Percentiles rank a stretch among this genome's conserved stretches.
These are phyloP conservation scores for Philaenus spumarius DNA, from an alignment of 1,140 invertebrate genomes.

Conservation along the genomic window DNA sequence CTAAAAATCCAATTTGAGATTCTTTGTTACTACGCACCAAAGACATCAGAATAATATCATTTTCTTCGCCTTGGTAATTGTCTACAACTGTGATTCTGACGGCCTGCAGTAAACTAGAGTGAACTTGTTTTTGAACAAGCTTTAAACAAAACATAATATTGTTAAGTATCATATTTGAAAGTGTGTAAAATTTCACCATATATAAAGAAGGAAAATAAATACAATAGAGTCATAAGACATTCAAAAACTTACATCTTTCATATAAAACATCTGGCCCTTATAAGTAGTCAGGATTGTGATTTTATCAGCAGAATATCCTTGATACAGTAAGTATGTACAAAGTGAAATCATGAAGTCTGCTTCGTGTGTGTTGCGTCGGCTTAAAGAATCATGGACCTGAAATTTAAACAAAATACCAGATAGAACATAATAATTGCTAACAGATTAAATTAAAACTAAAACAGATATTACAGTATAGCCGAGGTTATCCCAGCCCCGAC, in stretches of 20 bases:
- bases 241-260: constrained; percentile 7
- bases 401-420: too few relatives aligned
- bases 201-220: too few relatives aligned
- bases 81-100: constrained; percentile 63
- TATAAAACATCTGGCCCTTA: constrained; percentile 44
- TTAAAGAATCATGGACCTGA: constrained; percentile 44
- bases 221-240: neutral
- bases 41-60: constrained; percentile 75
- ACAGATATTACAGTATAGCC: too few relatives aligned
- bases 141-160: too few relatives aligned
- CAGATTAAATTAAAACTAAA: too few relatives aligned
- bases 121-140: too few relatives aligned
- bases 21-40: constrained; percentile 66
- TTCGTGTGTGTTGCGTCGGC: constrained; percentile 54
- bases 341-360: constrained; percentile 47
- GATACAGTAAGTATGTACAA: constrained; percentile 51
- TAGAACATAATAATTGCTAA: too few relatives aligned
- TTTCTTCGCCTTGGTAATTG: constrained; percentile 83
- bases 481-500: too few relatives aligned
- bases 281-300: constrained; percentile 64
- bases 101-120: constrained; percentile 21
- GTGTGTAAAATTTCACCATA: too few relatives aligned
- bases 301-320: constrained; percentile 48
- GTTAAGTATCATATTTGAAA: too few relatives aligned
- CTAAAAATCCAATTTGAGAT: constrained; percentile 68